Base-by-base conservation (phyloP, 1,140 invertebrate genomes). In the Onthophagus taurus region DNA sequence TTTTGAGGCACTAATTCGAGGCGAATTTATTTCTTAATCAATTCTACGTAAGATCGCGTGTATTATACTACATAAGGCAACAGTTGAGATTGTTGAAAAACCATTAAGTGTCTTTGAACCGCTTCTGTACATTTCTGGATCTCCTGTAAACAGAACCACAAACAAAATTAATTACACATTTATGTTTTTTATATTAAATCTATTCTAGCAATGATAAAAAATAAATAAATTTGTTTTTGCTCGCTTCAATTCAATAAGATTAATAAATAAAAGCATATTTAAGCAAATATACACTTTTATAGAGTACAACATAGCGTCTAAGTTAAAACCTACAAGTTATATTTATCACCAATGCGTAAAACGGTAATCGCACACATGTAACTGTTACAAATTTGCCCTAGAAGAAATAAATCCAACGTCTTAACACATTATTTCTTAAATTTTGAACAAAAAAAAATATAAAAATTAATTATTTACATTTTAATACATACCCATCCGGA, bases 401-500 rank as follows among this genome's bases (percentile, higher is more conserved):
- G 14, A 34, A 34, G 16, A 12, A 17, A 34, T 6, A 17, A 13
- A 6, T n/a, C 9, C 30, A 35, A 20, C 34, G 14, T 24, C 11
- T 8, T n/a, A n/a, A 26, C 12, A 26, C 8, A 11, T 5, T 41
- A 9, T 20, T 34, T 14, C n/a, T 42, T 39, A 31, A 24, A 26
- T 42, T 26, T 47, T n/a, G n/a, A n/a, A n/a, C n/a, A n/a, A n/a
- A n/a, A n/a, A n/a, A n/a, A n/a, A n/a, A n/a, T n/a, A n/a, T n/a
- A n/a, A n/a, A n/a, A n/a, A 5, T 35, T 20, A 34, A 21, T 20
- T 1, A 11, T 41, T 41, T 14, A 33, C 2, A 34, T 12, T 20
- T 8, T 23, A n/a, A 21, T n/a, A 58, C 60, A 39, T 54, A 62
- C 85, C 85, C 85, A 89, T 88, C 71, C 85, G 81, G 67, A 95